Conservation (phyloP, 2,113 vertebrate species). For the Scomber japonicus region DNA sequence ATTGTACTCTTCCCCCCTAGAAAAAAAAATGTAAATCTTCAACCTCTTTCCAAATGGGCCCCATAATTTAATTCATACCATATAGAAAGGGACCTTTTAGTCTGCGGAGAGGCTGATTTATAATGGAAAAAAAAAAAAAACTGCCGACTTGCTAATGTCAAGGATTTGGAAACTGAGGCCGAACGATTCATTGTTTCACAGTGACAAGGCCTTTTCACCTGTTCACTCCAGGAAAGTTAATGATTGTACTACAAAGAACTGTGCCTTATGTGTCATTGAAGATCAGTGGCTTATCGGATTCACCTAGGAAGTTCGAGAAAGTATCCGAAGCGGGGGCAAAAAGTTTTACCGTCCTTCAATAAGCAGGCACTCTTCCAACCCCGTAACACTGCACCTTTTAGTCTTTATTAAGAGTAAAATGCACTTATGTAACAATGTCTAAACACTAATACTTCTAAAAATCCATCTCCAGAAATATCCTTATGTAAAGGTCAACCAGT, state of each 20-base stretch:
- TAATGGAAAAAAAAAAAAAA: constrained; percentile 3
- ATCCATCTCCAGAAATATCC: background rate
- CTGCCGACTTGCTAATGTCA: constrained; percentile 47
- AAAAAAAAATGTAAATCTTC: constrained; percentile 49
- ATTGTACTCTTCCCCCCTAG: background rate
- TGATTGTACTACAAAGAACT: background rate
- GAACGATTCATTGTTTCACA: constrained; percentile 26
- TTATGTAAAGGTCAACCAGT: constrained; percentile 13
- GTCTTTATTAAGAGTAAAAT: background rate
- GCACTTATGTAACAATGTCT: background rate
- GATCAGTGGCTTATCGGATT: constrained; percentile 20
- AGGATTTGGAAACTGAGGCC: constrained; percentile 30
- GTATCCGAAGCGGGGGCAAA: background rate
- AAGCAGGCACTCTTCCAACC: background rate
- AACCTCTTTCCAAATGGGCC: constrained; percentile 38
- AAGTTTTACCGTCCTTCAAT: background rate
- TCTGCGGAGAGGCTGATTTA: constrained; percentile 44
- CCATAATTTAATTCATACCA: constrained; percentile 24
- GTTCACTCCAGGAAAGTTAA: constrained; percentile 10
- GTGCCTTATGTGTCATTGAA: background rate
- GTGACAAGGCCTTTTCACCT: background rate
- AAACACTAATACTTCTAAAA: background rate
- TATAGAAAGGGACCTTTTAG: constrained; percentile 14
- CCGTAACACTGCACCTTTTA: background rate
- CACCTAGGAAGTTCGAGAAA: constrained; percentile 3